phyloP scores from a whole-genome alignment of 2,113 vertebrate genomes.

The Azemiops feae region DNA sequence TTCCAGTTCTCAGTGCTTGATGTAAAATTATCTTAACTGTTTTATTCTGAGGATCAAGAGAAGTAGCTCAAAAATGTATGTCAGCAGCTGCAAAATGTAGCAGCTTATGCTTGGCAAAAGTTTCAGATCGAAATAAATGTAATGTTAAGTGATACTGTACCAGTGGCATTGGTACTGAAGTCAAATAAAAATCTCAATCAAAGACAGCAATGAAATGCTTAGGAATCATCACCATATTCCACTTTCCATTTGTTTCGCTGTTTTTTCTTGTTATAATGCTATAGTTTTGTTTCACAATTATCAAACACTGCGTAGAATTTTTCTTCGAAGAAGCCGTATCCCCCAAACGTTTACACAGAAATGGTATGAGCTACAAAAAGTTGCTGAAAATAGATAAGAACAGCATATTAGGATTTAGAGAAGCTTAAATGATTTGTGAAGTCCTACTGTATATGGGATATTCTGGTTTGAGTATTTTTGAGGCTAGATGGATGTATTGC shows the following conservation, averaged over 20 bases:
- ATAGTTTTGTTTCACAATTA: conserved; percentile 12
- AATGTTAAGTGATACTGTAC: neutral
- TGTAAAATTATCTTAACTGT: neutral
- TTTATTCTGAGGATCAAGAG: neutral
- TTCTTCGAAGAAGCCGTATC: conserved; percentile 2
- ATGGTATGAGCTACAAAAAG: neutral
- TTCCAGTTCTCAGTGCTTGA: conserved; percentile 27
- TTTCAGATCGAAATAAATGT: neutral
- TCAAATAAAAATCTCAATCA: neutral
- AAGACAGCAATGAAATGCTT: neutral
- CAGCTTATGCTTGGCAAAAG: neutral
- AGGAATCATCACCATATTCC: neutral
- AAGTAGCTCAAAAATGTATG: neutral
- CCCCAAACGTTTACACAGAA: neutral
- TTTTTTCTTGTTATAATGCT: neutral
- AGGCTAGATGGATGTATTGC: conserved; percentile 13
- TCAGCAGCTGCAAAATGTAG: conserved; percentile 2
- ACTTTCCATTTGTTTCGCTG: neutral
- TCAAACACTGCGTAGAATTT: neutral
- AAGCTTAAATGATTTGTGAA: neutral
- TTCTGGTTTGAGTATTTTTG: neutral
- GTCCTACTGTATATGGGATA: neutral
- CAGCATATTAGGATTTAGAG: neutral
- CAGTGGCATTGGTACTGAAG: neutral
- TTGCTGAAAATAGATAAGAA: neutral